Evolutionary conservation across 2,888 invertebrate species (phyloP), one percentile per base, ranked within the genome.

Genomic region (Polydrusus cervinus): DNA sequence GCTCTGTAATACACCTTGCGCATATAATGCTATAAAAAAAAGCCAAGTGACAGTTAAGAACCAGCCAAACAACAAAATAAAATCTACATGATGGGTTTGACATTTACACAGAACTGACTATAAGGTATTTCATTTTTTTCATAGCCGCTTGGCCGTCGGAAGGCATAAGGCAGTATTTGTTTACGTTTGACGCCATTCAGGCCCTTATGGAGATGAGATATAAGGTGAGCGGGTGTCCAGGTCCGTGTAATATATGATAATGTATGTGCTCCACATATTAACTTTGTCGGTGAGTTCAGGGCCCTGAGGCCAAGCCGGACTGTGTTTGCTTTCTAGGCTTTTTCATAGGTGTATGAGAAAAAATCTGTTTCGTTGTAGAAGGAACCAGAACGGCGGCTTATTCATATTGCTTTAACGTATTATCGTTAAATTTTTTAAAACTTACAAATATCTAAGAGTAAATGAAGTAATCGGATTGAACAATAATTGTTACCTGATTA

Each of bases 201-300:
- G 45, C 11, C 81, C 80, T 78, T 83, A 83, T 76, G 74, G 73
- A 75, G 75, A 75, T 20, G 66, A 71, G 78, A 79, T 78, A 78
- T 80, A 82, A 81, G 80, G 77, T 74, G 61, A 71, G 71, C 76
- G 76, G 70, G 71, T 75, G 79, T 79, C 73, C 73, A 74, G 78
- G 78, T 81, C 81, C 82, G 81, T 79, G 82, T 86, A 85, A 86
- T 86, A 82, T 86, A 86, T 86, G 86, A 83, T 85, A 86, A 86
- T 86, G 82, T 85, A 86, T 85, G 86, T 86, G 86, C 85, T 86
- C 86, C 84, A 86, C 85, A 86, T 86, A 86, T 86, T 85, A 86
- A 83, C 85, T 86, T 86, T 86, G 86, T 86, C 86, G 86, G 86
- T 83, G 82, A 80, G 83, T 82, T 84, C 83, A 83, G 81, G 82